Base-by-base conservation (phyloP, 2,797 vertebrate genomes). In the Tadarida brasiliensis region DNA sequence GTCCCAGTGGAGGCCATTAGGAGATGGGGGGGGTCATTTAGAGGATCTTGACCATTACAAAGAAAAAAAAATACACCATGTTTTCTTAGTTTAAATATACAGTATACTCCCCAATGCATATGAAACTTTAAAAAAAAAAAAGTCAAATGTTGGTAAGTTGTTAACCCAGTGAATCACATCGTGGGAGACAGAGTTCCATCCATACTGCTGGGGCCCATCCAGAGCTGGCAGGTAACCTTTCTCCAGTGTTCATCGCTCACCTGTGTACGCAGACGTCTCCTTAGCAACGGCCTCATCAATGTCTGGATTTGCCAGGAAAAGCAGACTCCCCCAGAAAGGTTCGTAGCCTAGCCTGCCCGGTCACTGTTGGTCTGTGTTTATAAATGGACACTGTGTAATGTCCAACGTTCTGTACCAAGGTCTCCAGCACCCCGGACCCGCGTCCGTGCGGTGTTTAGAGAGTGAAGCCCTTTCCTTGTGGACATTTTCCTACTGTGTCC, bases 401-500 rank as follows among this genome's bases (percentile, higher is more conserved):
- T 98, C 98, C 97, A 97, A 97, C 80, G 97, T 96, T 98, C 98
- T 97, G 98, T 98, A 97, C 97, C 87, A 96, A 97, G 96, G 97
- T 95, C 98, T 98, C 98, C 98, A 98, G 98, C 98, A 98, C 98
- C 98, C 98, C 97, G 98, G 98, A 98, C 98, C 97, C 98, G 97
- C 98, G 97, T 96, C 98, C 98, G 97, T 89, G 96, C 98, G 95
- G 94, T 97, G 97, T 97, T 97, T 97, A 98, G 97, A 98, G 98
- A 98, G 98, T 98, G 98, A 97, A 97, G 97, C 98, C 97, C 93
- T 97, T 98, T 97, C 95, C 97, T 98, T 98, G 97, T 97, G 97
- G 98, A 97, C 90, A 95, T 98, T 98, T 97, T 98, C 98, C 98
- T 98, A 98, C 98, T 98, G 98, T 98, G 98, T 98, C 98, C 84